These are phyloP conservation scores for Diloba caeruleocephala DNA, from an alignment of 2,888 invertebrate species.

Conservation along the genomic window DNA sequence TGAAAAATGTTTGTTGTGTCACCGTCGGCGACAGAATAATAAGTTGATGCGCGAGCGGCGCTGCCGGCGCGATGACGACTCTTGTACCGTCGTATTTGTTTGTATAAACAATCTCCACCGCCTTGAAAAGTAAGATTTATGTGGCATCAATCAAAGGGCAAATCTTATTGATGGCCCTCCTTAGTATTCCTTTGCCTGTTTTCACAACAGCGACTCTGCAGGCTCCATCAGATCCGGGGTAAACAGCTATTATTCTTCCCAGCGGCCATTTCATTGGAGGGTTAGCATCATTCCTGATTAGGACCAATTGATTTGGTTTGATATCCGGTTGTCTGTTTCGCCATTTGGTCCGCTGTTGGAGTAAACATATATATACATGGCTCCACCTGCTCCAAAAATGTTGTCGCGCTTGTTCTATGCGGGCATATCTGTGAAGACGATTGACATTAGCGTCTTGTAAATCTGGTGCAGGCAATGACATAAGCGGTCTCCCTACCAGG, in stretches of 20 bases:
- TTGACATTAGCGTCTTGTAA: constrained; percentile 3
- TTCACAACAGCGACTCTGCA: neutral
- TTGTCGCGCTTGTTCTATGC: constrained; percentile 18
- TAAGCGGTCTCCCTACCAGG: neutral
- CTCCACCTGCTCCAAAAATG: constrained; percentile 21
- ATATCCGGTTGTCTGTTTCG: neutral
- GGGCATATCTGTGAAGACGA: constrained; percentile 27
- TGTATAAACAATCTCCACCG: no score
- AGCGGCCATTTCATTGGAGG: neutral
- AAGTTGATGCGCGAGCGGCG: no score
- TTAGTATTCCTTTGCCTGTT: neutral
- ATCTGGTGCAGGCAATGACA: neutral
- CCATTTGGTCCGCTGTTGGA: constrained; percentile 57
- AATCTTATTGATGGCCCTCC: neutral
- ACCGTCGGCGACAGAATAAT: no score
- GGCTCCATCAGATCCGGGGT: neutral
- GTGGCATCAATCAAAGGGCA: neutral
- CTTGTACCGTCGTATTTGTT: no score
- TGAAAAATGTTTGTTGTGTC: no score
- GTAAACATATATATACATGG: constrained; percentile 35
- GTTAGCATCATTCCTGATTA: no score
- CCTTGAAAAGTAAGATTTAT: no score
- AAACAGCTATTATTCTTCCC: neutral
- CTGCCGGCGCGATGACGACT: no score
- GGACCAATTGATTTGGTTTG: neutral